Percentiles rank a stretch among this genome's conserved stretches.
Conservation (phyloP, 2,113 vertebrate genomes). For the Hymenochirus boettgeri region DNA sequence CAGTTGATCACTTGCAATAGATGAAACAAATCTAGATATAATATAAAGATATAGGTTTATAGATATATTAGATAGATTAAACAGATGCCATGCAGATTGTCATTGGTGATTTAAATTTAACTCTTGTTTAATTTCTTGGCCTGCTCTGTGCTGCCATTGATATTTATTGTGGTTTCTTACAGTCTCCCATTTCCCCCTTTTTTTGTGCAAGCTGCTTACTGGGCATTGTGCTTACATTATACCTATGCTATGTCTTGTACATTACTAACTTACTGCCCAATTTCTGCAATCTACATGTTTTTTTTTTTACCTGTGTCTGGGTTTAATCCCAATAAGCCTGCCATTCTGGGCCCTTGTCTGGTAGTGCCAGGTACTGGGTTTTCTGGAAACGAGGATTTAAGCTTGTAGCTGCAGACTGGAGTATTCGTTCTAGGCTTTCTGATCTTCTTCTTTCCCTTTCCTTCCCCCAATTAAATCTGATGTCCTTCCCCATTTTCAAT, state of each 20-base stretch:
- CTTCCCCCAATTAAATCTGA: constrained; percentile 98
- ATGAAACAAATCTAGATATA: too few relatives aligned
- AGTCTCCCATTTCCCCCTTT: too few relatives aligned
- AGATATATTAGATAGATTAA: too few relatives aligned
- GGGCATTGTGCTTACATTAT: neutral
- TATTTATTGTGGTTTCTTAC: too few relatives aligned
- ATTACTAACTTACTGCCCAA: too few relatives aligned
- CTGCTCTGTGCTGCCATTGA: too few relatives aligned
- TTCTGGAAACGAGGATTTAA: constrained; percentile 97
- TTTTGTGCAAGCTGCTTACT: neutral
- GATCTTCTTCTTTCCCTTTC: constrained; percentile 98
- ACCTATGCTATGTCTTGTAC: too few relatives aligned
- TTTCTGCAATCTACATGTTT: constrained; percentile 37
- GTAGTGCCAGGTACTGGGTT: constrained; percentile 96
- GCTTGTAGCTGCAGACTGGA: constrained; percentile 98
- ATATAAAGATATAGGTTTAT: too few relatives aligned
- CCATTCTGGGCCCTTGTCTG: constrained; percentile 94
- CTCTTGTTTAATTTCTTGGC: too few relatives aligned
- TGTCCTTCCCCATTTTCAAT: constrained; percentile 99
- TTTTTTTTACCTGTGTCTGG: constrained; percentile 92
- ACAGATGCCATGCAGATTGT: too few relatives aligned
- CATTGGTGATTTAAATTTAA: too few relatives aligned
- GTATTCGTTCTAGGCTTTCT: constrained; percentile 96
- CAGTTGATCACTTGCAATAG: too few relatives aligned
- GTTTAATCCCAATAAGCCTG: constrained; percentile 94